phyloP scores from a whole-genome alignment of 2,113 vertebrate species.

The Xenopus tropicalis region UCB_Xtro_10.0 CM004448.2:110071001-110071500 shows the following conservation, averaged over 20 bases:
- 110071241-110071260: neutral
- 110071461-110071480: too few species aligned
- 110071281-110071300: neutral
- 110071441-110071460: too few species aligned
- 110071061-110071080: conserved; percentile 17
- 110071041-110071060: conserved; percentile 51
- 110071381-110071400: too few species aligned
- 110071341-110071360: too few species aligned
- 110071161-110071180: neutral
- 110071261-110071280: neutral
- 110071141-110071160: neutral
- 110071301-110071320: neutral
- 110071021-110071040: conserved; percentile 24
- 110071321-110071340: neutral
- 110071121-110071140: conserved; percentile 10
- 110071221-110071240: conserved; percentile 2
- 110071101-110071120: conserved; percentile 13
- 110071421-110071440: too few species aligned
- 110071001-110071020: conserved; percentile 37
- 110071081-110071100: conserved; percentile 23
- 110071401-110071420: too few species aligned
- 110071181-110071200: neutral
- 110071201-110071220: neutral
- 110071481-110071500: too few species aligned
- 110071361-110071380: too few species aligned